phyloP scores from a whole-genome alignment of 2,113 vertebrate species.

The Oryzias woworae region DNA sequence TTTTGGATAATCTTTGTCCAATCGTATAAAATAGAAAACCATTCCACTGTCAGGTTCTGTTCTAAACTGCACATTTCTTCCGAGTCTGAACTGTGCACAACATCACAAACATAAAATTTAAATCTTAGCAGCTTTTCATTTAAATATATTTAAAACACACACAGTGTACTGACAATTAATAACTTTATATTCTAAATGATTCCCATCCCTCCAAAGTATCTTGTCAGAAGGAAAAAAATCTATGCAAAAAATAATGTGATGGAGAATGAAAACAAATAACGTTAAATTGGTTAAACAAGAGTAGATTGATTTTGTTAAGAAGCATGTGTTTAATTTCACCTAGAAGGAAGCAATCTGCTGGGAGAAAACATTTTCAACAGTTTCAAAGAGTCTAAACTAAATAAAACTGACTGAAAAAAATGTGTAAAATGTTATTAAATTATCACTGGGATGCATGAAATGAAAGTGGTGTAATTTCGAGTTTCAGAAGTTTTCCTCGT shows the following conservation, averaged over 20 bases:
- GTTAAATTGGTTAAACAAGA: neutral
- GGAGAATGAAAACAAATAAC: no score
- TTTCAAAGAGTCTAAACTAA: no score
- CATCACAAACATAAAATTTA: constrained; percentile 17
- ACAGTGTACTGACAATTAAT: constrained; percentile 23
- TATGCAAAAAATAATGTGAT: neutral
- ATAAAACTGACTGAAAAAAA: no score
- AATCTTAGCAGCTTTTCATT: constrained; percentile 21
- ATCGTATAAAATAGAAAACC: constrained; percentile 2
- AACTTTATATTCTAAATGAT: constrained; percentile 20
- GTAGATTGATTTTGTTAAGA: neutral
- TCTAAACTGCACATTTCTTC: constrained; percentile 46
- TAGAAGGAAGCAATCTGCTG: no score
- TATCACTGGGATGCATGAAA: no score
- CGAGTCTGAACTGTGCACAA: constrained; percentile 26
- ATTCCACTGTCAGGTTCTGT: constrained; percentile 28
- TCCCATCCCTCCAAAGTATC: neutral
- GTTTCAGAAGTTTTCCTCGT: no score
- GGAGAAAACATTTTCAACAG: no score
- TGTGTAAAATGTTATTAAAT: no score
- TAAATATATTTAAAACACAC: constrained; percentile 29
- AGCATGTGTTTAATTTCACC: no score
- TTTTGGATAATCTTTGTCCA: constrained; percentile 52
- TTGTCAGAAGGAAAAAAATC: constrained; percentile 16
- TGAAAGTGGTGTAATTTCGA: no score